Conservation (phyloP, 2,797 vertebrate genomes). For the Fratercula arctica region DNA sequence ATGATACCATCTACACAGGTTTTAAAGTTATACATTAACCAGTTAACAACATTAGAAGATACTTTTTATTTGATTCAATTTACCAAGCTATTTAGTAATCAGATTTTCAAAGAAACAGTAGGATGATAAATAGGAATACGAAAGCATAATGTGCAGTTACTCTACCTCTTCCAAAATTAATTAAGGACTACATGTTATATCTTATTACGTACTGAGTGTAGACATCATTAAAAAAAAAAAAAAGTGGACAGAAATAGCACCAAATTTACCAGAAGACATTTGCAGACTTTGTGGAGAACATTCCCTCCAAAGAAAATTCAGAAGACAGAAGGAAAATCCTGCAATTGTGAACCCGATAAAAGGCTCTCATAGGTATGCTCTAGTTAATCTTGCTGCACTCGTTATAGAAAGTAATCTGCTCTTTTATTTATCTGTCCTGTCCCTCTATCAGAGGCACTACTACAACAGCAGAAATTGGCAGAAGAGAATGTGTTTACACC, state of each 20-base stretch:
- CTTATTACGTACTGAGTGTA: neutral
- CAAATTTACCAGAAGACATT: neutral
- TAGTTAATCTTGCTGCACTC: neutral
- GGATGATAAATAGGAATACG: neutral
- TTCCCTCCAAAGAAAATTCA: neutral
- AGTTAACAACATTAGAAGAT: neutral
- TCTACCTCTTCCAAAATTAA: constrained; percentile 2
- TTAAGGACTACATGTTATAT: neutral
- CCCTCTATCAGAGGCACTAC: neutral
- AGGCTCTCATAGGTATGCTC: neutral
- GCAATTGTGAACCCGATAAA: neutral
- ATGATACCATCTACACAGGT: neutral
- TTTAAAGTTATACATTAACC: neutral
- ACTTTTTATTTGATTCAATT: constrained; percentile 20
- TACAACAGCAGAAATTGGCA: neutral
- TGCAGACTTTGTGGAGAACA: neutral
- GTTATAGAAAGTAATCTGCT: neutral
- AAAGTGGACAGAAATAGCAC: neutral
- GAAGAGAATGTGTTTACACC: neutral
- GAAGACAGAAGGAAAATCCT: neutral
- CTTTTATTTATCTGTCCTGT: neutral
- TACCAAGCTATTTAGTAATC: neutral
- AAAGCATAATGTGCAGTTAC: neutral
- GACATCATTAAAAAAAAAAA: neutral
- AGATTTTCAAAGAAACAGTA: neutral